Percentiles rank a stretch among this genome's conserved stretches.
Evolutionary conservation across 2,888 invertebrate genomes (phyloP).

Genomic region (Melitaea athalia): DNA sequence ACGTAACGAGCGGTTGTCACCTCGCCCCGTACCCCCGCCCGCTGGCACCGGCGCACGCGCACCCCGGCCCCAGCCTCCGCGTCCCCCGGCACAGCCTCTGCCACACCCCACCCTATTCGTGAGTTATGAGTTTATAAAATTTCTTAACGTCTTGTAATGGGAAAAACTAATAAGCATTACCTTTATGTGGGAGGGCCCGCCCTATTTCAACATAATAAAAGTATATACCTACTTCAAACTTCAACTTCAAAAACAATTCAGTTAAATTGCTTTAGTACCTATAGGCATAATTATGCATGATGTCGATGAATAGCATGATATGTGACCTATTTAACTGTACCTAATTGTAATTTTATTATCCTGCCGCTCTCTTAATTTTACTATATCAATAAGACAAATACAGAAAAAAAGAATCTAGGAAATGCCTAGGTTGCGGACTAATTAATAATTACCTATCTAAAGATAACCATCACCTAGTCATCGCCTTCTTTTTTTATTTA

Average conservation of each 20-base stretch:
- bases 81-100: conserved; percentile 68
- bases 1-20: conserved; percentile 83
- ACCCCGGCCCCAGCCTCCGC: conserved; percentile 47
- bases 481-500: conserved; percentile 15
- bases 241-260: not conserved
- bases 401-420: not conserved
- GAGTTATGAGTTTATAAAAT: conserved; percentile 71
- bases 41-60: conserved; percentile 42
- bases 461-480: conserved; percentile 10
- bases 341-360: not conserved
- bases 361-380: not conserved
- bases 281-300: not conserved
- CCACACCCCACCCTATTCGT: conserved; percentile 68
- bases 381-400: not conserved
- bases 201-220: conserved; percentile 3
- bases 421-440: not conserved
- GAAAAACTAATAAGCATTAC: conserved; percentile 23
- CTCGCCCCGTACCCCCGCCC: conserved; percentile 69
- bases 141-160: conserved; percentile 46
- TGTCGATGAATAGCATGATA: not conserved
- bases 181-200: conserved; percentile 6
- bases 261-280: not conserved
- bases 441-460: conserved; percentile 6
- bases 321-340: not conserved
- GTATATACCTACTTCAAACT: not conserved